Percentiles rank a stretch among this genome's conserved stretches.
These are phyloP conservation scores for Hylaea fasciaria DNA, from an alignment of 2,888 invertebrate species.

Conservation along the genomic window DNA sequence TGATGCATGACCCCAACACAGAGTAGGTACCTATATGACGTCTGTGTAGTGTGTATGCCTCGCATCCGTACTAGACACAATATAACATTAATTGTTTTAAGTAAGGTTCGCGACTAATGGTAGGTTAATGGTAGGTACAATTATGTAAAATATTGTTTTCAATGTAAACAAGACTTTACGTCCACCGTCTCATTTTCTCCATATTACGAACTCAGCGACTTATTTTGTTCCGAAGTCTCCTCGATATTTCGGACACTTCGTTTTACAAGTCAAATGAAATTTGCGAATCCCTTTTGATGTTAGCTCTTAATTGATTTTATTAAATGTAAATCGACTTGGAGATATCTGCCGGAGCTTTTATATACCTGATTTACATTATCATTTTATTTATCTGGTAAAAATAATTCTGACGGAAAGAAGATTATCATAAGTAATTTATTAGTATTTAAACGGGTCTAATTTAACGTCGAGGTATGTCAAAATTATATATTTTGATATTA, in stretches of 20 bases:
- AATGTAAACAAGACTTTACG: conserved; percentile 18
- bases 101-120: no score
- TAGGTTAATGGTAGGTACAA: no score
- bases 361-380: conserved; percentile 50
- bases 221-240: conserved; percentile 16
- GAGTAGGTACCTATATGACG: no score
- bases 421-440: no score
- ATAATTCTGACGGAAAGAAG: not conserved
- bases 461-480: no score
- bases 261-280: conserved; percentile 54
- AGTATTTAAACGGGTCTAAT: no score
- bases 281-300: conserved; percentile 57
- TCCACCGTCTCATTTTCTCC: conserved; percentile 21
- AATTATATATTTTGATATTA: no score
- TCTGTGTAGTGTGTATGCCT: no score
- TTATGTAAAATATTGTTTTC: no score
- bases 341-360: conserved; percentile 43
- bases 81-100: no score
- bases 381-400: conserved; percentile 39
- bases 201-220: conserved; percentile 19
- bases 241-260: conserved; percentile 46
- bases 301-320: conserved; percentile 59
- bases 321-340: conserved; percentile 52
- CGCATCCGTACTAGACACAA: no score
- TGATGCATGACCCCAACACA: no score